Evolutionary conservation across 2,113 vertebrate species (phyloP), one percentile per base, ranked within the genome.

Genomic region (Pycnonotus jocosus): DNA sequence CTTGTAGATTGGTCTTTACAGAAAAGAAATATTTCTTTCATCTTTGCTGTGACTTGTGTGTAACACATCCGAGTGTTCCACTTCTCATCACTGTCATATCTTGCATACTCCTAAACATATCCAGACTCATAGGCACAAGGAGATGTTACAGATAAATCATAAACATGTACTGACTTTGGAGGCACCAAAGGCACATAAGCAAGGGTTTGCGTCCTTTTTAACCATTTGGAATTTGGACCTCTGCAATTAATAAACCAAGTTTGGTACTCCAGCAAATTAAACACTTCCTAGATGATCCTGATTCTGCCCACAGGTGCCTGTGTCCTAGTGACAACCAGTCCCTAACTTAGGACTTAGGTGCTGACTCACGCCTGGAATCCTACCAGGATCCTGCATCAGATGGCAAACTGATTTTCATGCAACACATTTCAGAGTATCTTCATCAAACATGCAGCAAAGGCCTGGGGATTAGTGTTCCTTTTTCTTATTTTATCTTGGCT

Each of bases 331-430:
- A 65, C 60, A 51, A 86, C 40, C 40, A 44, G 48, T 18, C 65
- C 53, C 50, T 31, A 92, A 27, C 31, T 69, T 61, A n/a, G 45
- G 35, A 27, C 31, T 69, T 61, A n/a, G 45, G 35, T 81, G 88
- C 66, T 85, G 66, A 92, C 78, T 94, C 91, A 86, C 2, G 40
- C 37, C 78, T 87, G 47, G 66, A 91, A 65, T 73, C 42, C 62
- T 81, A 73, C 69, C 70, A 70, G 7, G 30, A 76, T 57, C 57
- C 37, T 2, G 18, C 17, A 89, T 78, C 65, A 77, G 84, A 79
- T 28, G 45, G 78, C 58, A 93, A 85, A 91, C 2, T 62, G 44
- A 81, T 87, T 89, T 87, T 81, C 45, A 86, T 27, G 25, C 61
- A 73, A 86, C 56, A 77, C 72, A 79, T 80, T 80, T 53, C 61